A percentile compares a stretch with the other conserved stretches of the same genome.
phyloP scores from a whole-genome alignment of 2,888 invertebrate species.

The Drosophila histrio region DNA sequence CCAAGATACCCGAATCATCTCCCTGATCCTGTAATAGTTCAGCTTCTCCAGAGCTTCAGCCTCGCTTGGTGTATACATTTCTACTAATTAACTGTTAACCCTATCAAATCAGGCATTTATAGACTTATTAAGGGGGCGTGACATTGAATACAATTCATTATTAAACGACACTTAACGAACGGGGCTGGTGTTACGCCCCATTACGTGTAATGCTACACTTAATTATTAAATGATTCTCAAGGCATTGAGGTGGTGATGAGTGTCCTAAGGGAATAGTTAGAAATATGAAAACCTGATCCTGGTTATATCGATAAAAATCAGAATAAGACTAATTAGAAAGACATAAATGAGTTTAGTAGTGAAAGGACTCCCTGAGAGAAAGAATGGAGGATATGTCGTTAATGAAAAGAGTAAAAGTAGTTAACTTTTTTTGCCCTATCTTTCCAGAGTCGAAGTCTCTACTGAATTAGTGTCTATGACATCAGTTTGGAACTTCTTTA shows the following conservation, averaged over 20 bases:
- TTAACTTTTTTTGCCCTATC: no score
- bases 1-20: slow-evolving; percentile 62
- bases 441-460: no score
- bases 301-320: no score
- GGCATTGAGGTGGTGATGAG: background rate
- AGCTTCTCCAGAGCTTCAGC: slow-evolving; percentile 44
- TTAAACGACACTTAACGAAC: slow-evolving; percentile 14
- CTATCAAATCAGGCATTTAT: slow-evolving; percentile 56
- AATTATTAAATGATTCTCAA: slow-evolving; percentile 57
- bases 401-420: no score
- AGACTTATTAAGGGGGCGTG: slow-evolving; percentile 53
- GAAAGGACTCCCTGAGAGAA: no score
- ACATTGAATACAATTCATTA: slow-evolving; percentile 48
- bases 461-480: no score
- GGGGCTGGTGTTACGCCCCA: slow-evolving; percentile 48
- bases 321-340: no score
- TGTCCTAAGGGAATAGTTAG: background rate
- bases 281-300: no score
- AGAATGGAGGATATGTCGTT: no score
- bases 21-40: slow-evolving; percentile 66
- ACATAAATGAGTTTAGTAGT: no score
- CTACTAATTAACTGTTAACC: slow-evolving; percentile 57
- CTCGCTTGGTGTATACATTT: slow-evolving; percentile 62
- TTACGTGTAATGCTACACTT: slow-evolving; percentile 61
- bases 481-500: no score